Evolutionary conservation across 2,113 vertebrate species (phyloP), one percentile per base, ranked within the genome.

Genomic region (Myotis yumanensis): DNA sequence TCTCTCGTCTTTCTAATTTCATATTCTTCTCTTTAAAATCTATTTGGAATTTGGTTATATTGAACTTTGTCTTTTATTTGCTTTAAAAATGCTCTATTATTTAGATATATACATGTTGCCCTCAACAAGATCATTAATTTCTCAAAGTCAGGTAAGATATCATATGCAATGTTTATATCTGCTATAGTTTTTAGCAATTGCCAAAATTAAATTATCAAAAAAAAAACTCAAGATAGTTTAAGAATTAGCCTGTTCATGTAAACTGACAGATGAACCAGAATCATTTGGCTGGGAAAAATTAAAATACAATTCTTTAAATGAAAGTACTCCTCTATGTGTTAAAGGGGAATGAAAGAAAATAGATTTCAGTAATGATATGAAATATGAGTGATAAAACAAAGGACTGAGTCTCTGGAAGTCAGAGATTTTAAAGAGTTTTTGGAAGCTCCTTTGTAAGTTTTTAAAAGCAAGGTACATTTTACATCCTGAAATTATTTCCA

Each of bases 321-420:
- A 91, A 90, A 76, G 8, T 89, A 48, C 23, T 86, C n/a, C 40
- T 73, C 9, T 17, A 5, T 73, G 22, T 46, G 22, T 83, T 79
- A n/a, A 40, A 77, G 86, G 9, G 17, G 20, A 95, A 96, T 69
- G 40, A 91, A 64, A 94, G 35, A 73, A 93, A 57, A 22, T 71
- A 81, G 35, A 54, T 8, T 80, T 85, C 71, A 90, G 22, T 12
- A 52, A 57, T 69, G 22, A 4, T 66, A 59, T 85, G 52, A 81
- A 90, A 87, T 43, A 62, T 72, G 37, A 14, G 25, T 76, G n/a
- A 62, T 43, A 59, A 62, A 62, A 89, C 43, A 92, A 51, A 52
- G n/a, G 83, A 59, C 43, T 90, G 14, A 57, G 76, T 77, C 23
- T 87, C 25, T 52, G 35, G 3, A 87, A 86, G 16, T 80, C 11